Percentiles rank a stretch among this genome's conserved stretches.
These are phyloP conservation scores for Protaetia brevitarsis DNA, from an alignment of 1,140 invertebrate genomes.

Conservation along the genomic window DNA sequence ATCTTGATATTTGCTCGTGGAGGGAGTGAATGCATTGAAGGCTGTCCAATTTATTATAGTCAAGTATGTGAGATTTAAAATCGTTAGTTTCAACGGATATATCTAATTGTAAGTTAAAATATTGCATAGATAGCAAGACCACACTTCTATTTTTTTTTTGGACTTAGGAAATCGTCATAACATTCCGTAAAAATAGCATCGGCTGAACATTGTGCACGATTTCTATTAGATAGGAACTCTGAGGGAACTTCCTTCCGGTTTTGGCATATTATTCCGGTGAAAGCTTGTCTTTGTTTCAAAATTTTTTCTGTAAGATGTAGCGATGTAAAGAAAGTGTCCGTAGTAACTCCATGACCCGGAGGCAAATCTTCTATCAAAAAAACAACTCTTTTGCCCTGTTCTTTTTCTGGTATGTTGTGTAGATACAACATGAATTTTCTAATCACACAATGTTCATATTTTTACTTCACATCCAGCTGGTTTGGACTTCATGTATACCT, in stretches of 20 bases:
- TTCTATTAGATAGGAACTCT: background rate
- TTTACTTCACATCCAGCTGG: too few relatives aligned
- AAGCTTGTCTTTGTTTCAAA: background rate
- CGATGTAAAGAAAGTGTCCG: background rate
- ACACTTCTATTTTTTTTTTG: background rate
- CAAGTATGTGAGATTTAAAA: background rate
- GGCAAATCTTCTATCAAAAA: constrained; percentile 1
- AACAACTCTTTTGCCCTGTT: constrained; percentile 33
- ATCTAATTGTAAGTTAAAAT: background rate
- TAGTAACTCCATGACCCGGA: background rate
- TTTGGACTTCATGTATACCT: too few relatives aligned
- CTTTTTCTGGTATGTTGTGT: background rate
- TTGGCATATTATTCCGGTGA: background rate
- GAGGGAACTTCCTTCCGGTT: background rate
- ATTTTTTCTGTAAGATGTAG: background rate
- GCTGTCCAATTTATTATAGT: background rate
- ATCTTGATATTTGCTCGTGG: background rate
- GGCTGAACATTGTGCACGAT: background rate
- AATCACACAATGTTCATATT: background rate
- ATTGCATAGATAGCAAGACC: background rate
- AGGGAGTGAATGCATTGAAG: background rate
- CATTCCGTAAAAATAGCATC: background rate
- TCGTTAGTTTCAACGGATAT: background rate
- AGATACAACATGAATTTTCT: background rate
- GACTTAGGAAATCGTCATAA: background rate